Evolutionary conservation across 2,888 invertebrate genomes (phyloP), one percentile per base, ranked within the genome.

Genomic region (Hyles lineata): DNA sequence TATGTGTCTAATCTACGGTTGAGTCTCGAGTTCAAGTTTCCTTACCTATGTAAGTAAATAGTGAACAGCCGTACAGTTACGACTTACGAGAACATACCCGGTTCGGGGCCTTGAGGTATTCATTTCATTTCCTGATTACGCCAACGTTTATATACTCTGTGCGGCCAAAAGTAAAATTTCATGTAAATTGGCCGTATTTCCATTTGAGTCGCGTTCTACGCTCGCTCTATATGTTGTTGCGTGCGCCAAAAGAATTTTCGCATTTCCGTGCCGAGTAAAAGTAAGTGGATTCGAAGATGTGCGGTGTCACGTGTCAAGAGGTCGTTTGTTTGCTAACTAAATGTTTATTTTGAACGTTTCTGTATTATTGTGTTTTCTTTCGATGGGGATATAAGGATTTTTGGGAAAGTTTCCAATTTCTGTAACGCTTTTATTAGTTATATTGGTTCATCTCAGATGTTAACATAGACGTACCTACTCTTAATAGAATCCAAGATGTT

Each of bases 221-320:
- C 11, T 35, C 35, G 63, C 63, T 35, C 21, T 35, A 3, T 35
- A 43, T 21, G 35, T 62, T 32, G 43, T n/a, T 32, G 32, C 58
- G 69, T 69, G 52, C 25, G 52, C 70, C 72, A 63, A 70, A 73
- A 73, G 75, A 35, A 15, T 61, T 67, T 70, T 74, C 71, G 60
- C 23, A 76, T 76, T 79, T 75, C 74, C 63, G 74, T 69, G 75
- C 72, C 70, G 70, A 62, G 67, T 72, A 80, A 81, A 83, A 82
- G 77, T 80, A 62, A 78, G 79, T 82, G 78, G 81, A 82, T 85
- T 82, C 79, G 80, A 82, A 81, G 79, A 78, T 76, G 79, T 76
- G 73, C 73, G 81, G 79, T 79, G 78, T 84, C 80, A 75, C 74
- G 78, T 85, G 79, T 79, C 81, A 25, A 73, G 75, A 74, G 74